phyloP scores from a whole-genome alignment of 2,113 vertebrate genomes.

The Sebastes fasciatus region DNA sequence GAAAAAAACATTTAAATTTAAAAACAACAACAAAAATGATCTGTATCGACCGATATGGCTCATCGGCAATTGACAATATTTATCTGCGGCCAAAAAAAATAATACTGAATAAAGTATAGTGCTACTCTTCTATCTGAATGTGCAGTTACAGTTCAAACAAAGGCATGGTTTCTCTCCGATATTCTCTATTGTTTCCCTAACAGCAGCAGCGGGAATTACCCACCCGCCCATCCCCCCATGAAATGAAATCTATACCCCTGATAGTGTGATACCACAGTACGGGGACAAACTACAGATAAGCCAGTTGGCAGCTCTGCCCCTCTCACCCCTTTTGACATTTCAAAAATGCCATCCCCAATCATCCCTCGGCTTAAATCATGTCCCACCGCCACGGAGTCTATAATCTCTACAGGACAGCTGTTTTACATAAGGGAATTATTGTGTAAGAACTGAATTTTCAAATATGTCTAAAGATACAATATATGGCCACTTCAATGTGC shows the following conservation, averaged over 20 bases:
- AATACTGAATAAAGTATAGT: background rate
- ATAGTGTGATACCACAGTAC: slow-evolving; percentile 27
- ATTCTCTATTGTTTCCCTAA: slow-evolving; percentile 10
- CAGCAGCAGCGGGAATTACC: slow-evolving; percentile 9
- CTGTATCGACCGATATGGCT: too few species aligned
- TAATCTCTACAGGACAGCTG: slow-evolving; percentile 48
- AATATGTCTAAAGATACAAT: background rate
- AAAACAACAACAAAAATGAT: too few species aligned
- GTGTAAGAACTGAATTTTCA: background rate
- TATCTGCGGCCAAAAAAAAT: too few species aligned
- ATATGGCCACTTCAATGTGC: background rate
- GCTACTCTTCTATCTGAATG: slow-evolving; percentile 17
- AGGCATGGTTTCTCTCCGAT: background rate
- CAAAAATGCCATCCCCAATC: slow-evolving; percentile 61
- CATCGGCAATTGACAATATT: too few species aligned
- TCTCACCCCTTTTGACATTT: slow-evolving; percentile 70
- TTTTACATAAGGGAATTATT: slow-evolving; percentile 25
- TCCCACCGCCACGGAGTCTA: slow-evolving; percentile 30
- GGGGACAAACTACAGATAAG: slow-evolving; percentile 50
- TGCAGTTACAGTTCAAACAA: slow-evolving; percentile 36
- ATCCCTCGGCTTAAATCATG: slow-evolving; percentile 54
- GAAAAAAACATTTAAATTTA: too few species aligned
- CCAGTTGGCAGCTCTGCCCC: slow-evolving; percentile 53
- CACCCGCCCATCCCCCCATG: background rate
- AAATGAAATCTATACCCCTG: slow-evolving; percentile 47